Percentiles rank a stretch among this genome's conserved stretches.
Evolutionary conservation across 2,113 vertebrate genomes (phyloP).

Genomic region (Plecturocebus donacophilus): DNA sequence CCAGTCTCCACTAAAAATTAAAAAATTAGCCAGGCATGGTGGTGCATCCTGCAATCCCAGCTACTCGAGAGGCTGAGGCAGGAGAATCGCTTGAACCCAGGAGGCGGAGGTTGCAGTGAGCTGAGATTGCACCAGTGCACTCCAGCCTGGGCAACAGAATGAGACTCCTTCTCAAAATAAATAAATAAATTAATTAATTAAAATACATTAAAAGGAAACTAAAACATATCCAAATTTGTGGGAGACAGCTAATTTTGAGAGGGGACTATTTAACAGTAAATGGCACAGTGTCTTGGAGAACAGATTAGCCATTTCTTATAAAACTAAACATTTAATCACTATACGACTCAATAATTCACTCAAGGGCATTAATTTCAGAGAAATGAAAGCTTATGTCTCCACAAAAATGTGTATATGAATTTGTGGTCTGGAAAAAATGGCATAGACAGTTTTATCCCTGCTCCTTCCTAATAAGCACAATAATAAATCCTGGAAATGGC

Average conservation of each 20-base stretch:
- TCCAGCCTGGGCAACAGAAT: too few relatives aligned
- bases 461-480: neutral
- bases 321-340: neutral
- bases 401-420: neutral
- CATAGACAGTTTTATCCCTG: neutral
- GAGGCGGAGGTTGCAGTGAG: too few relatives aligned
- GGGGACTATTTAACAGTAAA: neutral
- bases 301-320: neutral
- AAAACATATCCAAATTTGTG: neutral
- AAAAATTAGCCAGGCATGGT: too few relatives aligned
- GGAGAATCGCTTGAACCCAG: too few relatives aligned
- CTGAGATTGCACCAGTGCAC: too few relatives aligned
- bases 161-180: too few relatives aligned
- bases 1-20: too few relatives aligned
- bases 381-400: neutral
- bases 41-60: too few relatives aligned
- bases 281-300: neutral
- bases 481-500: neutral
- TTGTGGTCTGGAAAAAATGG: neutral
- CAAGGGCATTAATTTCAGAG: neutral
- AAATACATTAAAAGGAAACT: neutral
- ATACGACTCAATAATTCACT: neutral
- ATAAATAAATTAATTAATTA: too few relatives aligned
- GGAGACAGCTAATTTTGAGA: neutral
- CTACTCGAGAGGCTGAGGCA: too few relatives aligned